Base-by-base conservation (phyloP, 2,888 invertebrate genomes). In the Noctua fimbriata region DNA sequence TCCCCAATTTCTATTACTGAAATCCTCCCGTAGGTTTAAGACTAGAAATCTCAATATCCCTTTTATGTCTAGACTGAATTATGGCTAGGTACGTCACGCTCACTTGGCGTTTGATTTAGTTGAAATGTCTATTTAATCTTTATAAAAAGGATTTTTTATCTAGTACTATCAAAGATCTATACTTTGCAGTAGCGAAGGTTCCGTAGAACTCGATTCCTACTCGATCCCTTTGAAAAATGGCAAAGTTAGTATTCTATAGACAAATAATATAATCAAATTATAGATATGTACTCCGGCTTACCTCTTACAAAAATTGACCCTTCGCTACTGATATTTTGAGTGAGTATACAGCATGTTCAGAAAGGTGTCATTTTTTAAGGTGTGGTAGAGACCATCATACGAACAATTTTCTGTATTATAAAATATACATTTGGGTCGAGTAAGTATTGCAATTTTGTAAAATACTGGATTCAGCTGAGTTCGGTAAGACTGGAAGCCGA, bases 1-100 rank as follows among this genome's bases (percentile, higher is more conserved):
- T 66, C 78, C 60, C 49, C 18, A 1, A n/a, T 58, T 83, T 60
- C 36, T 58, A 72, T 47, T 65, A 58, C 41, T 65, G 24, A 67
- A 73, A 10, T 47, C 47, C 74, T 63, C 73, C 65, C 4, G 28
- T 47, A 72, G 47, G 44, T 70, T 79, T 69, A 9, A 28, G 77
- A 66, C 66, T 73, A 85, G 75, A 78, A 77, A 85, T 81, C 66
- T 75, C 73, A 77, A 85, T 81, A 85, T 85, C 18, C 66, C 44
- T 75, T 75, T 84, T 75, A 60, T 75, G 60, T 83, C 52, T 72
- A 41, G 47, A 66, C 74, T 73, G 79, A 84, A 78, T 86, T 77
- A 83, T 83, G 58, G 67, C 24, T 44, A 32, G 41, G 32, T 32
- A 86, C 12, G 28, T 55, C 36, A n/a, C 41, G 63, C 49, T 83